Base-by-base conservation (phyloP, 2,797 vertebrate genomes). In the Salarias fasciatus region DNA sequence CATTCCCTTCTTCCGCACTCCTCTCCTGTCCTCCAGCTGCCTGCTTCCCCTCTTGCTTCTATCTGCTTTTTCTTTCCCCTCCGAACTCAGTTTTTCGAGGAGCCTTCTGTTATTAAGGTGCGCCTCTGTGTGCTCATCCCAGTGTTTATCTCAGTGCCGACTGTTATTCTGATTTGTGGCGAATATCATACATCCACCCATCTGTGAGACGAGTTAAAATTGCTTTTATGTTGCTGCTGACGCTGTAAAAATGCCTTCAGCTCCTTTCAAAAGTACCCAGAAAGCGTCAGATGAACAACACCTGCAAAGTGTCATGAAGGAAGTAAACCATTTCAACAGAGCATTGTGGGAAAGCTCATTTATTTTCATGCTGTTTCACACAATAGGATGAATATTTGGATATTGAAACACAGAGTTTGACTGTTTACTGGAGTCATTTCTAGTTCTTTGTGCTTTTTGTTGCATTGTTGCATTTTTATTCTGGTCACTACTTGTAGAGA, bases 151-250 rank as follows among this genome's bases (percentile, higher is more conserved):
- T 56, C 1, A 35, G 1, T 51, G 35, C 45, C 30, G 53, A 37
- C 54, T 40, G 36, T 33, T 54, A 40, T 52, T 9, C n/a, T 14
- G 35, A 29, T 78, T 47, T 11, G 5, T 63, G 53, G 43, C 47
- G 63, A 3, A 48, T 64, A 57, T 76, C 46, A 31, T 48, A 38
- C 63, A 56, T 71, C 59, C 18, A 56, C n/a, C 53, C 58, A 42
- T 72, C 64, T 69, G 61, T 61, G 37, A 40, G 49, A 53, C 74
- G 9, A 58, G 45, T 35, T 9, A 24, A 45, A 60, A 62, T 37
- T 7, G 3, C 9, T 58, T n/a, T 40, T 56, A 61, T 54, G 12
- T 51, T 36, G 63, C n/a, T 18, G 33, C 41, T 9, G 49, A 47
- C 15, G 52, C 43, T 33, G n/a, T 54, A 45, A 69, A 63, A 50